Evolutionary conservation across 2,113 vertebrate genomes (phyloP), one percentile per base, ranked within the genome.

Genomic region (Pyxicephalus adspersus): DNA sequence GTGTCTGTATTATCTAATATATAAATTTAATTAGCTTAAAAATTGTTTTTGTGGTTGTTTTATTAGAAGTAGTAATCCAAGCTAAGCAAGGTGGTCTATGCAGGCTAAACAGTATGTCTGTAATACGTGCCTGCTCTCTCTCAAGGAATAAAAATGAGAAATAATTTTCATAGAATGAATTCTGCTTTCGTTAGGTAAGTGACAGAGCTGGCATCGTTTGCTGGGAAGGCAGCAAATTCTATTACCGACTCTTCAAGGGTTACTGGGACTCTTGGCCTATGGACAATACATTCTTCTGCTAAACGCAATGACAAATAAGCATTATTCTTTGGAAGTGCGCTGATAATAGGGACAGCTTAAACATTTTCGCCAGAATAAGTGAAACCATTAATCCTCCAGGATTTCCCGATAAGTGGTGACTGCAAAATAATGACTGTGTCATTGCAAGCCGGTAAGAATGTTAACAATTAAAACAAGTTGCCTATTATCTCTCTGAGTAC

Each of bases 261-360:
- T 98, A 98, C 97, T 89, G 88, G 89, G 87, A 82, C 92, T 90
- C 87, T 90, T 92, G 92, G 93, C 91, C 89, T 77, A 92, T 90
- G 92, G 92, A 95, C 95, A 95, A 96, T 95, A 96, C 94, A 92
- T 95, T 94, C 93, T 93, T 85, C 85, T 86, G 93, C 94, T 94
- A 94, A 96, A 95, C 93, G 91, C 92, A 92, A 94, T 98, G 97
- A 98, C 96, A 98, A 98, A 99, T 96, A 98, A 96, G 96, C 95
- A 95, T 97, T 96, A 95, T 98, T 98, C 95, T 97, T 98, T 96
- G 95, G 91, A 92, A 95, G 93, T 89, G 93, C 91, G 93, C 96
- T 96, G 97, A 98, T 99, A 98, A 98, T 97, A 94, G 86, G 92
- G 95, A 97, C 96, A 98, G 96, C 94, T 98, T 98, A 95, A 96